Conservation (phyloP, 2,113 vertebrate species). For the Bungarus multicinctus region DNA sequence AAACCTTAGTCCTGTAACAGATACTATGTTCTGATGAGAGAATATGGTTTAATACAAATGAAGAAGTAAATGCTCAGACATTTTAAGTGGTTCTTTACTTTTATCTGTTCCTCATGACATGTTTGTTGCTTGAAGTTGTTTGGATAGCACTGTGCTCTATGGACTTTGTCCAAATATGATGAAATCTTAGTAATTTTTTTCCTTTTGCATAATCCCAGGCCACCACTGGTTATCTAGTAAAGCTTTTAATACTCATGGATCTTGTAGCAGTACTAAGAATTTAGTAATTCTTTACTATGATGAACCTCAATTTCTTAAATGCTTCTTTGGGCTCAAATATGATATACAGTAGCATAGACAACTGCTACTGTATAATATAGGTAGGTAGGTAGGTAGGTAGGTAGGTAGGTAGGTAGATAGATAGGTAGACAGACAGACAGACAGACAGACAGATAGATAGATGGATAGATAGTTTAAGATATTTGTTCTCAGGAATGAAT, state of each 20-base stretch:
- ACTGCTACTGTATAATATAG: not conserved
- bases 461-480: not conserved
- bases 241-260: slow-evolving; percentile 29
- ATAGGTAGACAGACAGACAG: no score
- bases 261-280: not conserved
- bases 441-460: no score
- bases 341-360: slow-evolving; percentile 7
- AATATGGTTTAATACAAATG: not conserved
- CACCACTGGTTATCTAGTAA: not conserved
- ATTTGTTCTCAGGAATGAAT: slow-evolving; percentile 19
- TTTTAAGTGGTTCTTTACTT: slow-evolving; percentile 2
- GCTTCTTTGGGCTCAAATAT: slow-evolving; percentile 32
- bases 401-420: no score
- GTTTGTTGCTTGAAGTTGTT: not conserved
- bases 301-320: not conserved
- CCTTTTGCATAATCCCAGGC: not conserved
- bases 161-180: not conserved
- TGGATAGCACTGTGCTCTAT: not conserved
- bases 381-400: no score
- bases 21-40: not conserved
- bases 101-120: not conserved
- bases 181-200: not conserved
- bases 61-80: not conserved
- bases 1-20: not conserved
- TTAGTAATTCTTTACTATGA: slow-evolving; percentile 15